A percentile compares a stretch with the other conserved stretches of the same genome.
phyloP scores from a whole-genome alignment of 2,113 vertebrate genomes.

The Sceloporus tristichus region DNA sequence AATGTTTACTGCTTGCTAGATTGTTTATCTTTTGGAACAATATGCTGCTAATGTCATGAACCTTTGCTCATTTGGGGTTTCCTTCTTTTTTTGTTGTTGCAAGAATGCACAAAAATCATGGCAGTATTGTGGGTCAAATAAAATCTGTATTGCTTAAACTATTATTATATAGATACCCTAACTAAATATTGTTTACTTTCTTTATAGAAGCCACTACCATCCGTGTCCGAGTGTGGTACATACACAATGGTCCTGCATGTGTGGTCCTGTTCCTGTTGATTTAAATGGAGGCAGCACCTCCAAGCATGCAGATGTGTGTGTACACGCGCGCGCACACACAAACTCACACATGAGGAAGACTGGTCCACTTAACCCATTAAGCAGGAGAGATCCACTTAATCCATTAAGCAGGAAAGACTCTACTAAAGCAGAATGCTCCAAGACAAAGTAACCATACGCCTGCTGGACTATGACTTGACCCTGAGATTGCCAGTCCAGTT shows the following conservation, averaged over 20 bases:
- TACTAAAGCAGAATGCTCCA: neutral
- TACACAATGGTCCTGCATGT: neutral
- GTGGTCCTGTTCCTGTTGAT: neutral
- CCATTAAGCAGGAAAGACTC: neutral
- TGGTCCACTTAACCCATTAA: neutral
- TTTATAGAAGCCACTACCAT: neutral
- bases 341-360: neutral
- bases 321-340: no score
- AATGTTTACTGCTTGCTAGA: conserved; percentile 47
- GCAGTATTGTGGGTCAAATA: neutral
- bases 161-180: neutral
- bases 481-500: no score
- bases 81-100: neutral
- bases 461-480: no score
- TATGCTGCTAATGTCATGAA: conserved; percentile 25
- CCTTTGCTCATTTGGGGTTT: neutral
- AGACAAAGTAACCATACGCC: neutral
- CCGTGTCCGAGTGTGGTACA: neutral
- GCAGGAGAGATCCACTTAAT: neutral
- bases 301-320: neutral
- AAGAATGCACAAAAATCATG: neutral
- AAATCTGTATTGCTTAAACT: neutral
- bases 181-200: neutral
- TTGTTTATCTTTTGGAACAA: conserved; percentile 14
- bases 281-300: conserved; percentile 19